Conservation (phyloP, 2,113 vertebrate species). For the Mugil cephalus region DNA sequence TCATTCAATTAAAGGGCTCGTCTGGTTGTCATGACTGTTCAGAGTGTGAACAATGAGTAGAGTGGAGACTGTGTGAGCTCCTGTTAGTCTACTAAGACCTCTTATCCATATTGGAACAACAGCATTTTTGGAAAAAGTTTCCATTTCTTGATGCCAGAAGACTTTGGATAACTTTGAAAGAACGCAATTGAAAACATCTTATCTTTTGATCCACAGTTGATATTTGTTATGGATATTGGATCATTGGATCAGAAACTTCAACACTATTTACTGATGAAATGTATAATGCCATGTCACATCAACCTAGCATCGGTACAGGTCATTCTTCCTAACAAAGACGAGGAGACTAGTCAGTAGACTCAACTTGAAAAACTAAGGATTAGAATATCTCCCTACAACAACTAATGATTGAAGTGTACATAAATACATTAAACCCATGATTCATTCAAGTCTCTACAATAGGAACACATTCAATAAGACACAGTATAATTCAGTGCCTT, state of each 20-base stretch:
- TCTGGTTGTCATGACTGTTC: not conserved
- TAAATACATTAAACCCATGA: too few species aligned
- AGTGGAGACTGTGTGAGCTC: not conserved
- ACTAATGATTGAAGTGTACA: too few species aligned
- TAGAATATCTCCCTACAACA: not conserved
- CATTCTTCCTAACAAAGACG: too few species aligned
- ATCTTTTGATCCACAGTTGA: slow-evolving; percentile 3
- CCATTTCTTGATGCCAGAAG: slow-evolving; percentile 21
- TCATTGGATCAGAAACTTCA: not conserved
- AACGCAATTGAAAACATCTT: not conserved
- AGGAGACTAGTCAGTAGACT: too few species aligned
- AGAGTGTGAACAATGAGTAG: slow-evolving; percentile 1
- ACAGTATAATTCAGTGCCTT: not conserved
- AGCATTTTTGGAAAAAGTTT: not conserved
- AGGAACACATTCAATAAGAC: too few species aligned
- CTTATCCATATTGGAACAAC: slow-evolving; percentile 12
- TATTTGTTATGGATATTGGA: not conserved
- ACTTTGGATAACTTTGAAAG: slow-evolving; percentile 21
- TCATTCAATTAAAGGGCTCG: slow-evolving; percentile 17
- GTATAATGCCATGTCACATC: not conserved
- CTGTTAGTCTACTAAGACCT: not conserved
- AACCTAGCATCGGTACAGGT: not conserved
- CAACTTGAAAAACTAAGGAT: not conserved
- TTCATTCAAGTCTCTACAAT: not conserved
- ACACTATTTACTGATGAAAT: not conserved